phyloP scores from a whole-genome alignment of 2,888 invertebrate genomes.

The Chloroclystis v-ata region DNA sequence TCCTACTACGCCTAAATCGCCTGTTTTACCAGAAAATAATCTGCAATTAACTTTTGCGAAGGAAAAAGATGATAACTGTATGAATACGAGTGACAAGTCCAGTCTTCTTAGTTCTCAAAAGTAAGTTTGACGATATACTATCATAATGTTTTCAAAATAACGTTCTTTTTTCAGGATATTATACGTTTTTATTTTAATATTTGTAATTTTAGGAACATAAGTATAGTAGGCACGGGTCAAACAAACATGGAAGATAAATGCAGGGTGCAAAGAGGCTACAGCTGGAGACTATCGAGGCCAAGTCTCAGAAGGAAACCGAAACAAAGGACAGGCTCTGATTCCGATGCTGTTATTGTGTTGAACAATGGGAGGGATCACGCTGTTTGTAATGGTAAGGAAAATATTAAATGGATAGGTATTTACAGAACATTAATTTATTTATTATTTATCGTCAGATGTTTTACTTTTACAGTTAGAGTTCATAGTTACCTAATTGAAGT shows the following conservation, averaged over 20 bases:
- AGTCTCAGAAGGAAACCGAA: slow-evolving; percentile 83
- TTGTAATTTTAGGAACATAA: slow-evolving; percentile 49
- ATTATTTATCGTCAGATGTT: no score
- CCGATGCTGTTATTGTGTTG: slow-evolving; percentile 80
- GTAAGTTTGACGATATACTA: slow-evolving; percentile 41
- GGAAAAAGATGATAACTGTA: slow-evolving; percentile 65
- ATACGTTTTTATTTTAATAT: no score
- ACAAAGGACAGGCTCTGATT: slow-evolving; percentile 76
- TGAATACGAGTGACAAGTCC: slow-evolving; percentile 68
- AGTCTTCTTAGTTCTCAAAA: slow-evolving; percentile 70
- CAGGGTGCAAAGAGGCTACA: slow-evolving; percentile 83
- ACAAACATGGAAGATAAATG: slow-evolving; percentile 65
- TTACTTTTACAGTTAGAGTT: no score
- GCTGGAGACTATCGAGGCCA: slow-evolving; percentile 85
- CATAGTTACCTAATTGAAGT: no score
- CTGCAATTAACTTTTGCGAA: slow-evolving; percentile 62
- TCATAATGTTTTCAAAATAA: neutral
- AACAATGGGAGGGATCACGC: slow-evolving; percentile 87
- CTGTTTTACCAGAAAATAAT: slow-evolving; percentile 63
- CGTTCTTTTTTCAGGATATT: no score
- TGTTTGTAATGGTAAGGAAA: slow-evolving; percentile 81
- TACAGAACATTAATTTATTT: no score
- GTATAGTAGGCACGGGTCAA: slow-evolving; percentile 47
- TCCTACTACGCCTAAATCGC: slow-evolving; percentile 59
- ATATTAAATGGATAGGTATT: neutral